Conservation (phyloP, 2,888 invertebrate species). For the Hydropsyche betteni region DNA sequence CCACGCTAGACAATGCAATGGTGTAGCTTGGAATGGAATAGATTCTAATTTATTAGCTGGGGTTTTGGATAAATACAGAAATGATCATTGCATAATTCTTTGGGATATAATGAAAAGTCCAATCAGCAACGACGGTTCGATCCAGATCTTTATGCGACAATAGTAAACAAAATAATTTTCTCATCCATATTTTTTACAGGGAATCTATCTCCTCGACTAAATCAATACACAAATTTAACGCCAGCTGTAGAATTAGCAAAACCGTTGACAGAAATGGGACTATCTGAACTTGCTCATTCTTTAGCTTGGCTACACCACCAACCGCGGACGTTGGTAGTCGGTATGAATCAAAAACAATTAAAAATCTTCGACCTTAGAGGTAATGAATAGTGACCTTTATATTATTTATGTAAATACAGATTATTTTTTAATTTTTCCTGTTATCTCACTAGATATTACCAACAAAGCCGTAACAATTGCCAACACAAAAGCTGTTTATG, state of each 20-base stretch:
- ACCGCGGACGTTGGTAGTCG: slow-evolving; percentile 81
- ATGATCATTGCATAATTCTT: slow-evolving; percentile 86
- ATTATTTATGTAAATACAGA: slow-evolving; percentile 16
- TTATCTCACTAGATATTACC: slow-evolving; percentile 67
- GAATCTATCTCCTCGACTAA: slow-evolving; percentile 40
- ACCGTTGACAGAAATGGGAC: slow-evolving; percentile 79
- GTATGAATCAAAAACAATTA: slow-evolving; percentile 88
- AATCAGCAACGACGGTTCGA: slow-evolving; percentile 51
- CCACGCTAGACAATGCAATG: slow-evolving; percentile 85
- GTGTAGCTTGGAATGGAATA: slow-evolving; percentile 86
- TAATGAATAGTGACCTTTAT: slow-evolving; percentile 55
- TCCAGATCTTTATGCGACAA: neutral
- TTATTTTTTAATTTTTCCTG: slow-evolving; percentile 17
- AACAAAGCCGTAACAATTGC: slow-evolving; percentile 74
- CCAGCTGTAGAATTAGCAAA: slow-evolving; percentile 65
- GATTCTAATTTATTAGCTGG: slow-evolving; percentile 85
- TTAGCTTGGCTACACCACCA: slow-evolving; percentile 84
- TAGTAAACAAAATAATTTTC: neutral
- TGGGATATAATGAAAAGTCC: slow-evolving; percentile 81
- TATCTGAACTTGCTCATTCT: slow-evolving; percentile 85
- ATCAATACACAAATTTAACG: slow-evolving; percentile 51
- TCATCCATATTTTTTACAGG: neutral
- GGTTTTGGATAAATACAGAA: slow-evolving; percentile 88
- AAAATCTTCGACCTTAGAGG: slow-evolving; percentile 91
- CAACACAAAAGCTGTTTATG: slow-evolving; percentile 84